Conservation (phyloP, 2,113 vertebrate species). For the Jaculus jaculus region DNA sequence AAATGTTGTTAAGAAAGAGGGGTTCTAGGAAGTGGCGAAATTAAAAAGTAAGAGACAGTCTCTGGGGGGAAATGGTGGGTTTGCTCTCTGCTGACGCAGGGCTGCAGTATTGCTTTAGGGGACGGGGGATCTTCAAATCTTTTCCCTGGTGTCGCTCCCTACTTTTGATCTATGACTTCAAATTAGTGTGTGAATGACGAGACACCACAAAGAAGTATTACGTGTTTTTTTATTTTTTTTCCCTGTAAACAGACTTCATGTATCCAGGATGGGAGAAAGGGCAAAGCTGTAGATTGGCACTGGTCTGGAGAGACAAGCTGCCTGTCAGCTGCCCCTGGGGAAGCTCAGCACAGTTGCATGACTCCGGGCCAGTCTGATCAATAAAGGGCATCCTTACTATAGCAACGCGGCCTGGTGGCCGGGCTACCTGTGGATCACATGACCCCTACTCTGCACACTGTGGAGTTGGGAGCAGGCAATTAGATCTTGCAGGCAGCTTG, state of each 20-base stretch:
- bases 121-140: conserved; percentile 38
- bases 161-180: conserved; percentile 71
- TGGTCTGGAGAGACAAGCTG: conserved; percentile 56
- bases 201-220: conserved; percentile 69
- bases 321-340: conserved; percentile 55
- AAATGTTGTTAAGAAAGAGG: conserved; percentile 44
- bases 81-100: conserved; percentile 20
- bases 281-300: conserved; percentile 31
- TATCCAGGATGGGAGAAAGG: neutral
- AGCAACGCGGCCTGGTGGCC: conserved; percentile 34
- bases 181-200: conserved; percentile 77
- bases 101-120: neutral
- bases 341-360: conserved; percentile 64
- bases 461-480: conserved; percentile 58
- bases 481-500: conserved; percentile 60
- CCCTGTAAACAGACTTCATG: conserved; percentile 28
- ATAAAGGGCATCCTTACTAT: conserved; percentile 71
- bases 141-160: conserved; percentile 43
- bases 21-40: conserved; percentile 49
- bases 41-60: conserved; percentile 62
- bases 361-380: conserved; percentile 54
- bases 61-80: conserved; percentile 16
- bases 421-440: neutral
- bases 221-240: neutral
- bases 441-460: conserved; percentile 10